Base-by-base conservation (phyloP, 2,888 invertebrate species). In the Blastobasis adustella region DNA sequence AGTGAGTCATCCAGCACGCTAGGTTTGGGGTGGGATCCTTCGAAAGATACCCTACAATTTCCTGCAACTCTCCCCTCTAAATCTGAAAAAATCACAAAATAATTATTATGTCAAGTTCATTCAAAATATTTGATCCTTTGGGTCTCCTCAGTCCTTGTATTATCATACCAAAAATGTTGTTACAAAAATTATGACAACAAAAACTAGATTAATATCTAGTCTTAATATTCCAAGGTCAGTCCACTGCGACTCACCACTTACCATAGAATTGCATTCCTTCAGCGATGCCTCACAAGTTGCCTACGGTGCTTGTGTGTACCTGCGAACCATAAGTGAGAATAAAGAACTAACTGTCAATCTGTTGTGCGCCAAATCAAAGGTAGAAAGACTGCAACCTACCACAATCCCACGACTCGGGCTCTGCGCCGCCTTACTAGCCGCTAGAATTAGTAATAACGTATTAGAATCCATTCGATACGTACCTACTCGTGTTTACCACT, bases 1-100 rank as follows among this genome's bases (percentile, higher is more conserved):
- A 61, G 60, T 47, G 57, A 58, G 9, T 59, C 62, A 4, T 43
- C 54, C 7, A 59, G 47, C 38, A 58, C 60, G 2, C 58, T 62
- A 5, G 60, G 59, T 5, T 50, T 63, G 4, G 58, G 58, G 8
- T 61, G 59, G 59, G 51, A 49, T 38, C 61, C 59, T 1, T 47
- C 10, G 5, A 50, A 3, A 10, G 60, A 59, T 39, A 54, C 46
- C 1, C 9, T 60, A n/a, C 46, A 60, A 51, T 57, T 61, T 51
- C 55, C 61, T 36, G 47, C 57, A 23, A 58, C 51, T 7, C 5
- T 37, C n/a, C 40, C 46, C 8, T n/a, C 45, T 10, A 39, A 46
- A 10, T 39, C 9, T 39, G 45, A 53, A 8, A 42, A 39, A 36
- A 50, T 60, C 23, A 59, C 58, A 4, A 60, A 61, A 43, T 58